These are phyloP conservation scores for Drosophila parthenogenetica DNA, from an alignment of 2,888 invertebrate species.

Conservation along the genomic window DNA sequence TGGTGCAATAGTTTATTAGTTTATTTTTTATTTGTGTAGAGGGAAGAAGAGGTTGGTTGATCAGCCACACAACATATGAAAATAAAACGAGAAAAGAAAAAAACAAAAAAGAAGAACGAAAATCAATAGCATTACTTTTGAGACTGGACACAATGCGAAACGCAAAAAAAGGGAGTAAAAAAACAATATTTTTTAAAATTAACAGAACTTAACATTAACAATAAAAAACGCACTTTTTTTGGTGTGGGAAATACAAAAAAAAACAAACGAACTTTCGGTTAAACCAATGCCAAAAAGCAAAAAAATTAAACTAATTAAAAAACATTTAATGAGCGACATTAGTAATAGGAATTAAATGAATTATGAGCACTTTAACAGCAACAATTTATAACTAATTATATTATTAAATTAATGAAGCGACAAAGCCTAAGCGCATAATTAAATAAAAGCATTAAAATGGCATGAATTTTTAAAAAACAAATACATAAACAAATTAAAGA, in stretches of 20 bases:
- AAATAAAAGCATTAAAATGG: constrained; percentile 41
- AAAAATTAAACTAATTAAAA: background rate
- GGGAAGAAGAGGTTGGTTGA: constrained; percentile 30
- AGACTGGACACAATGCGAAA: constrained; percentile 67
- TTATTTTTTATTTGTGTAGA: constrained; percentile 39
- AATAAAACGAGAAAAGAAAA: constrained; percentile 77
- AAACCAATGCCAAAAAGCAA: constrained; percentile 39
- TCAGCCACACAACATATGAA: constrained; percentile 79
- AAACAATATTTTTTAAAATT: constrained; percentile 33
- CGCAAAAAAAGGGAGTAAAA: constrained; percentile 35
- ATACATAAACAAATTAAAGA: constrained; percentile 17
- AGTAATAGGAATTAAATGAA: constrained; percentile 16
- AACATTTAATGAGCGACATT: constrained; percentile 12
- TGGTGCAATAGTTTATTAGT: constrained; percentile 38
- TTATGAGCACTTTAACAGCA: constrained; percentile 5
- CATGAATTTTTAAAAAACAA: constrained; percentile 14
- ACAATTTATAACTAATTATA: constrained; percentile 21
- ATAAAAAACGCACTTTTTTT: constrained; percentile 33
- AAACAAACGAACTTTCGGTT: constrained; percentile 9
- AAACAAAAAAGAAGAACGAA: constrained; percentile 76
- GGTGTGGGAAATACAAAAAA: constrained; percentile 29
- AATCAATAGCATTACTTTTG: constrained; percentile 79
- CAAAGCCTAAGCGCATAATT: constrained; percentile 9
- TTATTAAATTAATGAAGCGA: constrained; percentile 40
- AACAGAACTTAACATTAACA: constrained; percentile 63